Conservation (phyloP, 2,113 vertebrate genomes). For the Leptosomus discolor region DNA sequence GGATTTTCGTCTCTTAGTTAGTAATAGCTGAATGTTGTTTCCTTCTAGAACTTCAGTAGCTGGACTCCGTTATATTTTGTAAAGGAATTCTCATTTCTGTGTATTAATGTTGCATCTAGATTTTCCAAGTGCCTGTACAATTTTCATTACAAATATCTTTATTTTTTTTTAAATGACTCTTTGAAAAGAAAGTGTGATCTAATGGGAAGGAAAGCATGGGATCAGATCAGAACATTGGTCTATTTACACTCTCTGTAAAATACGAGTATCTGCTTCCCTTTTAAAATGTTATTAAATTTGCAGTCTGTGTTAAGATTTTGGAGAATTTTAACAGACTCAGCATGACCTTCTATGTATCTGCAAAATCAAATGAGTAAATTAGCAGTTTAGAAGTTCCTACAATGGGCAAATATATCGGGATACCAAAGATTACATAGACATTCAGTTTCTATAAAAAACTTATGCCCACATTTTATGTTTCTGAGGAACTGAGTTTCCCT, state of each 20-base stretch:
- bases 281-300: neutral
- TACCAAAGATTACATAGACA: neutral
- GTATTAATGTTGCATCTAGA: neutral
- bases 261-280: neutral
- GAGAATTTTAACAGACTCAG: neutral
- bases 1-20: neutral
- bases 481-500: neutral
- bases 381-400: neutral
- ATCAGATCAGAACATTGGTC: neutral
- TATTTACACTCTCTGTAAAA: neutral
- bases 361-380: neutral
- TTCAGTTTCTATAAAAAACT: neutral
- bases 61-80: neutral
- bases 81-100: neutral
- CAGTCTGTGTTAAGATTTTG: neutral
- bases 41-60: neutral
- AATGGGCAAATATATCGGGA: neutral
- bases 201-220: neutral
- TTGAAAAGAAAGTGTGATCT: neutral
- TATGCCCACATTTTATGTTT: neutral
- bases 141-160: neutral
- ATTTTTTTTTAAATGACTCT: neutral
- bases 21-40: neutral
- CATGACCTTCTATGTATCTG: neutral
- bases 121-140: neutral